phyloP scores from a whole-genome alignment of 2,888 invertebrate genomes.

The Lobophora halterata region DNA sequence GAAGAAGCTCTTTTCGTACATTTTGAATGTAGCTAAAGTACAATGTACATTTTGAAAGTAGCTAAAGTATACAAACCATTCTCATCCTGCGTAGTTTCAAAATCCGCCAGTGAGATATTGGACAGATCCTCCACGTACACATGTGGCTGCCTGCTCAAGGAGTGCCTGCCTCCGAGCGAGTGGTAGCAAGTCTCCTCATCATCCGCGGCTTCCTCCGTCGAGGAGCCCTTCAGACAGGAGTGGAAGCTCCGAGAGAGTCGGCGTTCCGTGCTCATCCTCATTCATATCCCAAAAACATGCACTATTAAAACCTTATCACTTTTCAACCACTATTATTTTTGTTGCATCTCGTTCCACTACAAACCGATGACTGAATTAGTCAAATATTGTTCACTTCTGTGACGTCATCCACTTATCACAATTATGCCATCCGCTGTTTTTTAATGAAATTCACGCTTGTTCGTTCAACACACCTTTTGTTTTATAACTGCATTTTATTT shows the following conservation, averaged over 20 bases:
- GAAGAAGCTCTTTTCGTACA: background rate
- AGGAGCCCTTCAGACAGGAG: constrained; percentile 83
- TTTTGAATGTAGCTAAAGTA: background rate
- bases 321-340: constrained; percentile 23
- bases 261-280: constrained; percentile 78
- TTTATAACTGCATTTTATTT: constrained; percentile 51
- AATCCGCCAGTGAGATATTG: constrained; percentile 68
- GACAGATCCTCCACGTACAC: constrained; percentile 74
- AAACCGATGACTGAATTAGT: constrained; percentile 19
- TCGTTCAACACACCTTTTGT: constrained; percentile 42
- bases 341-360: constrained; percentile 19
- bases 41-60: constrained; percentile 7
- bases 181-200: constrained; percentile 75
- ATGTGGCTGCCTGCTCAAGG: constrained; percentile 63
- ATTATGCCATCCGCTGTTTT: constrained; percentile 2
- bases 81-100: constrained; percentile 68
- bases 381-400: constrained; percentile 27
- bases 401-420: constrained; percentile 29
- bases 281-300: constrained; percentile 61
- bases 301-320: constrained; percentile 39
- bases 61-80: constrained; percentile 58
- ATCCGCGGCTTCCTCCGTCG: constrained; percentile 75
- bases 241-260: constrained; percentile 85
- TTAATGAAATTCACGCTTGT: constrained; percentile 28
- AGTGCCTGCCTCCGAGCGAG: constrained; percentile 70